Percentiles rank a stretch among this genome's conserved stretches.
Evolutionary conservation across 2,888 invertebrate species (phyloP).

Genomic region (Rhamphomyia laevipes): DNA sequence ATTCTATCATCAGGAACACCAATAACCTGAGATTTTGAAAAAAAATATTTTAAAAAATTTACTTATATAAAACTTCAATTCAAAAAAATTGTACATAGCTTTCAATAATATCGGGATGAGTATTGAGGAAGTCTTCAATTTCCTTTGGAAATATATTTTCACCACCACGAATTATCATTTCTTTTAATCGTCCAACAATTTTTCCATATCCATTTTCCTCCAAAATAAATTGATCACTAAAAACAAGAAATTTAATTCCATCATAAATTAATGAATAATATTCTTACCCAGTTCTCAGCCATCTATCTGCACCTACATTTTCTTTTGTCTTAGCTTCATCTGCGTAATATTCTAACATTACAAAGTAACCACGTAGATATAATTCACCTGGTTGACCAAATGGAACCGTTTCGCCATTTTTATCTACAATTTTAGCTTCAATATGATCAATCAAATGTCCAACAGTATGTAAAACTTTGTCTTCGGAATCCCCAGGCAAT

Average conservation of each 20-base stretch:
- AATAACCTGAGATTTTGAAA: slow-evolving; percentile 41
- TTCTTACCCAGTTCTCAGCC: slow-evolving; percentile 64
- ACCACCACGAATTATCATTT: slow-evolving; percentile 60
- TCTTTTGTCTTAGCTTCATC: slow-evolving; percentile 55
- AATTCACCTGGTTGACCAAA: slow-evolving; percentile 55
- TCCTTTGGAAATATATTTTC: slow-evolving; percentile 67
- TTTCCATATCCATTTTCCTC: slow-evolving; percentile 48
- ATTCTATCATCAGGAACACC: slow-evolving; percentile 53
- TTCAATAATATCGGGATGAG: slow-evolving; percentile 53
- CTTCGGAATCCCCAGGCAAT: slow-evolving; percentile 30
- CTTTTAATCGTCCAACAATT: slow-evolving; percentile 55
- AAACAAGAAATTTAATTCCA: too few species aligned
- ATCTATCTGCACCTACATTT: slow-evolving; percentile 46
- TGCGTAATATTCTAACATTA: slow-evolving; percentile 59
- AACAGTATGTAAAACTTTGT: slow-evolving; percentile 38
- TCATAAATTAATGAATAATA: too few species aligned
- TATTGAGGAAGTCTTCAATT: slow-evolving; percentile 53
- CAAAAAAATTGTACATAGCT: slow-evolving; percentile 49
- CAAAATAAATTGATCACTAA: slow-evolving; percentile 41
- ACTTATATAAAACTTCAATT: background rate
- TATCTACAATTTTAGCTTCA: slow-evolving; percentile 45
- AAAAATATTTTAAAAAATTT: too few species aligned
- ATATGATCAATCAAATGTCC: slow-evolving; percentile 41
- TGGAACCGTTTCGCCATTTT: slow-evolving; percentile 46
- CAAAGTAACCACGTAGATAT: slow-evolving; percentile 52